Percentiles rank a stretch among this genome's conserved stretches.
phyloP scores from a whole-genome alignment of 2,113 vertebrate genomes.

The Lepisosteus osseus region DNA sequence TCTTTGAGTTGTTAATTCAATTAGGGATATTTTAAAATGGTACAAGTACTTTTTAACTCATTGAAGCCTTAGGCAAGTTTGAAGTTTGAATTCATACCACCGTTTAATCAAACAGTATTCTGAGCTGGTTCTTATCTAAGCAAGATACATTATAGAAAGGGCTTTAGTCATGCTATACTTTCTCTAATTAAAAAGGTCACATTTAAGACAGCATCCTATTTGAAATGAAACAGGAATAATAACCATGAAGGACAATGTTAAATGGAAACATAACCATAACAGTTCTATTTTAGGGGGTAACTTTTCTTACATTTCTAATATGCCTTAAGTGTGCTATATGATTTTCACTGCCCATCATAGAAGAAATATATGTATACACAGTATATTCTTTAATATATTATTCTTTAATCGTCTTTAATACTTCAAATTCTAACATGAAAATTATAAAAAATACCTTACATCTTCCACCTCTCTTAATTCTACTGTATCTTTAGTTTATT shows the following conservation, averaged over 20 bases:
- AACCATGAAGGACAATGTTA: constrained; percentile 24
- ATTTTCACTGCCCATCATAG: too few species aligned
- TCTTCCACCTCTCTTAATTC: too few species aligned
- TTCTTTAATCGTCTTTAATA: too few species aligned
- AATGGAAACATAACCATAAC: constrained; percentile 14
- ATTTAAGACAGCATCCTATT: constrained; percentile 14
- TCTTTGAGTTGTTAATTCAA: background rate
- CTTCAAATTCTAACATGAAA: too few species aligned
- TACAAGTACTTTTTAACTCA: background rate
- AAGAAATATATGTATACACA: too few species aligned
- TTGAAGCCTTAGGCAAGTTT: background rate
- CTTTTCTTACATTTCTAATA: too few species aligned
- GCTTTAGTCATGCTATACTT: constrained; percentile 16
- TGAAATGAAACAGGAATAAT: constrained; percentile 14
- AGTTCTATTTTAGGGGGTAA: constrained; percentile 8
- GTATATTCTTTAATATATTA: too few species aligned
- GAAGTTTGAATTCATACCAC: background rate
- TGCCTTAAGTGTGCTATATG: too few species aligned
- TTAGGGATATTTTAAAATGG: background rate
- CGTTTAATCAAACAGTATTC: constrained; percentile 7
- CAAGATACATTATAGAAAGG: constrained; percentile 12
- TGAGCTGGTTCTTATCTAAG: constrained; percentile 10
- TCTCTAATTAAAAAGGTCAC: constrained; percentile 21
- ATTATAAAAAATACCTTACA: too few species aligned
- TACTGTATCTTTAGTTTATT: too few species aligned